These are phyloP conservation scores for Pantherophis vulpinus DNA, from an alignment of 2,797 vertebrate species.

Conservation along the genomic window DNA sequence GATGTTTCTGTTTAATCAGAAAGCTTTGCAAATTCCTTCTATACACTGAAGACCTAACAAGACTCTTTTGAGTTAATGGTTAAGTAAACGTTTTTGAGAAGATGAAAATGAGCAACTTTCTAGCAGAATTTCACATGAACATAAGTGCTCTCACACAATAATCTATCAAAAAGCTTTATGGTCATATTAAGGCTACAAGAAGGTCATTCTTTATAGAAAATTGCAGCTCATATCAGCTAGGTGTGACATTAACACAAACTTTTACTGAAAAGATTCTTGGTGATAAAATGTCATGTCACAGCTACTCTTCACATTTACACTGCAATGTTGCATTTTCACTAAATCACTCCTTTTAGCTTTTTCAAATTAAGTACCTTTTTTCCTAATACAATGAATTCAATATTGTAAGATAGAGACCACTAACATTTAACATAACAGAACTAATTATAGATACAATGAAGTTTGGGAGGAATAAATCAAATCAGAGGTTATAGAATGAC, in stretches of 20 bases:
- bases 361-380: not conserved
- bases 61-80: not conserved
- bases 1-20: not conserved
- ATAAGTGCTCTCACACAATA: not conserved
- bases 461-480: not conserved
- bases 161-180: not conserved
- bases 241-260: not conserved
- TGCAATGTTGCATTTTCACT: not conserved
- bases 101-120: not conserved
- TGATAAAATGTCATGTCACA: not conserved
- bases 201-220: not conserved
- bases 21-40: not conserved
- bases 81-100: not conserved
- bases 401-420: not conserved
- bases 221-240: not conserved
- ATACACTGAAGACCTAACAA: not conserved
- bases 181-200: not conserved
- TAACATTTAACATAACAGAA: not conserved
- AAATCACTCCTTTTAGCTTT: not conserved
- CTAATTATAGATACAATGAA: not conserved
- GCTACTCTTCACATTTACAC: not conserved
- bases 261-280: not conserved
- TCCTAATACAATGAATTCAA: not conserved
- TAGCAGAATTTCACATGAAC: not conserved
- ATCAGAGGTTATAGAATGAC: not conserved